Evolutionary conservation across 1,140 invertebrate genomes (phyloP), one percentile per base, ranked within the genome.

Genomic region (Tachypleus tridentatus): DNA sequence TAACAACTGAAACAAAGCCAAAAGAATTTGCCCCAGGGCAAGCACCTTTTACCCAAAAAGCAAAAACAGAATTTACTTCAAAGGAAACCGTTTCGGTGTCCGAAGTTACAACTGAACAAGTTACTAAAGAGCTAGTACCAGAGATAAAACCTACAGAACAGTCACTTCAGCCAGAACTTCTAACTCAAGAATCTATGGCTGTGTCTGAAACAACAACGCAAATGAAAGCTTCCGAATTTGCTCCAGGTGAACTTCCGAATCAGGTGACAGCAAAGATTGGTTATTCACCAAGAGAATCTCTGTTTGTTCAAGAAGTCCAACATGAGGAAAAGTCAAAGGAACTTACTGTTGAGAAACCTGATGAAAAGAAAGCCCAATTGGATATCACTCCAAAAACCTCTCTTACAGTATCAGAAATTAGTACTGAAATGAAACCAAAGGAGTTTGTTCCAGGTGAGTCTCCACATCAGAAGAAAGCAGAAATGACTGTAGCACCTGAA

Each of bases 401-500:
- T 53, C 4, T 59, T 8, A 65, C 49, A 9, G 48, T 60, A 2
- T 59, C 57, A 4, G 63, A 67, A 57, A 9, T 65, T 49, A 54
- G 11, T 5, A 47, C 51, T 10, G 49, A 51, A 52, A 52, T 53
- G 8, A 49, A 10, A 54, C 10, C 10, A 63, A 57, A 61, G 60
- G 67, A 68, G 8, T 51, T 68, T 11, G 29, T 63, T 3, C 61
- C 49, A 9, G 61, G 61, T 53, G 56, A 63, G 47, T 7, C 58
- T 7, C 67, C 67, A 52, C 63, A 67, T 49, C 67, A 67, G 53
- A 60, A 70, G n/a, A 59, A n/a, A 52, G 67, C 65, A 4, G 60
- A 64, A 58, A 61, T 52, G 10, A 60, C 52, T 9, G 60, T 64
- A 57, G 29, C 61, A 9, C 10, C 69, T 58, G 53, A 62, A 67